phyloP scores from a whole-genome alignment of 2,888 invertebrate genomes.

The Leuctra nigra region DNA sequence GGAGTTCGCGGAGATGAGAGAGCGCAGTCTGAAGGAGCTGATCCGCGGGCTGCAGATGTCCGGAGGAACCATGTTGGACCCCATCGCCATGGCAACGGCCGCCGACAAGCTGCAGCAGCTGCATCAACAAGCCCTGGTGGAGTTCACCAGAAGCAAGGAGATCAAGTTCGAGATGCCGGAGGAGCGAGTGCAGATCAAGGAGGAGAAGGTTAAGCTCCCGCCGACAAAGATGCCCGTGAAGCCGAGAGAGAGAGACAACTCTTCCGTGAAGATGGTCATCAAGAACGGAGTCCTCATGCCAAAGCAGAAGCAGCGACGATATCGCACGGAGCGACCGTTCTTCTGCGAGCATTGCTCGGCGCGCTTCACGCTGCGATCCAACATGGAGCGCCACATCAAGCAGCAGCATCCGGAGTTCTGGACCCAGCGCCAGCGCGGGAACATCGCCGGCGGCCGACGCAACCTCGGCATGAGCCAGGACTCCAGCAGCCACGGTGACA shows the following conservation, averaged over 20 bases:
- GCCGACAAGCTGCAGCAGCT: slow-evolving; percentile 32
- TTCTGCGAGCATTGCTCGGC: slow-evolving; percentile 88
- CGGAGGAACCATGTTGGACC: slow-evolving; percentile 55
- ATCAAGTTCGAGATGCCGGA: slow-evolving; percentile 5
- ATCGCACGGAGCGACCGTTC: slow-evolving; percentile 85
- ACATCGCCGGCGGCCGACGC: slow-evolving; percentile 44
- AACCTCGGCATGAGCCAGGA: slow-evolving; percentile 36
- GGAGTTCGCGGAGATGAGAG: slow-evolving; percentile 60
- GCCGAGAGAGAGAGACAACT: slow-evolving; percentile 35
- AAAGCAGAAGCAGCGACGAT: slow-evolving; percentile 84
- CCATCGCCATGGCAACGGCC: slow-evolving; percentile 31
- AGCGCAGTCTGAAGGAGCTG: slow-evolving; percentile 57
- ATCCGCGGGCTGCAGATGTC: slow-evolving; percentile 61
- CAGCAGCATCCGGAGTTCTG: slow-evolving; percentile 90
- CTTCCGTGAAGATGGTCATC: slow-evolving; percentile 79
- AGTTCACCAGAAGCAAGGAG: slow-evolving; percentile 31
- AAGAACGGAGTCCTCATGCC: slow-evolving; percentile 87
- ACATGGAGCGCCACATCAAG: slow-evolving; percentile 92
- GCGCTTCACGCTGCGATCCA: slow-evolving; percentile 83
- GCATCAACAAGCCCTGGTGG: slow-evolving; percentile 34
- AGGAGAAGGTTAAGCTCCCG: slow-evolving; percentile 7
- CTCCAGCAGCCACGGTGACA: not conserved
- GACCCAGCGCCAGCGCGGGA: slow-evolving; percentile 66
- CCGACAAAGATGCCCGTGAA: slow-evolving; percentile 43
- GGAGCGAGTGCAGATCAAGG: slow-evolving; percentile 1